Conservation (phyloP, 1,140 invertebrate species). For the Palaemon carinicauda region DNA sequence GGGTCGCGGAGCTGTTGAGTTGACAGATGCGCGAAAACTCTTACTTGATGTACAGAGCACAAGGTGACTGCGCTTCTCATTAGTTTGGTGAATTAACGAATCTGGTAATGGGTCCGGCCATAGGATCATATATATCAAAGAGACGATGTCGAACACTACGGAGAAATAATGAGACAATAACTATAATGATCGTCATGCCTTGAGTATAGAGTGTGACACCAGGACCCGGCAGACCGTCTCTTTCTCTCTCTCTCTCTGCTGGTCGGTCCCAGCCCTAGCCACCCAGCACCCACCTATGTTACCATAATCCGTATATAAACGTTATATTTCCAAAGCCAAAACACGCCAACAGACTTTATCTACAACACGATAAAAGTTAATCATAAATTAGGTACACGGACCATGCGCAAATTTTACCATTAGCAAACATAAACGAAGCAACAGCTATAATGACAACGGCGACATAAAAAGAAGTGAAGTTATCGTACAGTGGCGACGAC, state of each 20-base stretch:
- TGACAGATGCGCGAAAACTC: conserved; percentile 53
- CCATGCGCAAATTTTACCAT: too few relatives aligned
- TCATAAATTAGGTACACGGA: too few relatives aligned
- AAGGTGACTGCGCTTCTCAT: background rate
- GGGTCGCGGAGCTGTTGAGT: conserved; percentile 19
- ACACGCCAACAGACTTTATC: too few relatives aligned
- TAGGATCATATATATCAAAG: too few relatives aligned
- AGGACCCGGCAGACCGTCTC: conserved; percentile 52
- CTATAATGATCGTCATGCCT: background rate
- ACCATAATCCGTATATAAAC: conserved; percentile 32
- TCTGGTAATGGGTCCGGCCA: background rate
- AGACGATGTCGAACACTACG: background rate
- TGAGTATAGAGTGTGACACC: conserved; percentile 39
- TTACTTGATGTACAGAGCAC: background rate
- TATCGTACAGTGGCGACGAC: conserved; percentile 35
- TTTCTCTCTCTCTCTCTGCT: conserved; percentile 6
- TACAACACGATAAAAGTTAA: too few relatives aligned
- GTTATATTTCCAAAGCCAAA: too few relatives aligned
- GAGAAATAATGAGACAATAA: background rate
- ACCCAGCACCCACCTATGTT: conserved; percentile 40
- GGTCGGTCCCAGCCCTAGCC: conserved; percentile 43
- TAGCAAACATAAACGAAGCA: too few relatives aligned
- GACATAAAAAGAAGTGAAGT: background rate
- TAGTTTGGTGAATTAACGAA: background rate
- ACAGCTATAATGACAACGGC: too few relatives aligned